Percentiles rank a stretch among this genome's conserved stretches.
phyloP scores from a whole-genome alignment of 2,888 invertebrate species.

The Harpalus rufipes region DNA sequence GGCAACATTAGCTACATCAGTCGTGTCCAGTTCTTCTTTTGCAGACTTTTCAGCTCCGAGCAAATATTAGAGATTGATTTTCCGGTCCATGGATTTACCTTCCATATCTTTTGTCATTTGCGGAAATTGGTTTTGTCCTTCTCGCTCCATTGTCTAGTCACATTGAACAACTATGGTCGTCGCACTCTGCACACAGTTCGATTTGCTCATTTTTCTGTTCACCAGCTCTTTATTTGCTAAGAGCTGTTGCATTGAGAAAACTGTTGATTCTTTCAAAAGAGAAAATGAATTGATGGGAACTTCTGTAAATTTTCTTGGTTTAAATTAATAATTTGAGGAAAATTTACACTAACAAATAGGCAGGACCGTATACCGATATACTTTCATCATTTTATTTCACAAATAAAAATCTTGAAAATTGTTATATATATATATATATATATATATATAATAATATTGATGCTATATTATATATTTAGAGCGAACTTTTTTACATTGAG shows the following conservation, averaged over 20 bases:
- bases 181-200: constrained; percentile 18
- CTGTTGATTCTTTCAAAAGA: constrained; percentile 36
- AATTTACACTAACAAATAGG: too few relatives aligned
- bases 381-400: too few relatives aligned
- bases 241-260: constrained; percentile 24
- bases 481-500: too few relatives aligned
- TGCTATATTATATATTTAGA: too few relatives aligned
- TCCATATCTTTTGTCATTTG: constrained; percentile 65
- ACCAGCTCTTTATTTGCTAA: constrained; percentile 13
- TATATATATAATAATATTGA: too few relatives aligned
- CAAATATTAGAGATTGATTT: constrained; percentile 67
- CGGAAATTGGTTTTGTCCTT: constrained; percentile 65
- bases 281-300: background rate
- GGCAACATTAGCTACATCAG: constrained; percentile 40
- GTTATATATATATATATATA: too few relatives aligned
- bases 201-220: constrained; percentile 37
- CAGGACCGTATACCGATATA: too few relatives aligned
- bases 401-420: too few relatives aligned
- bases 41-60: constrained; percentile 55
- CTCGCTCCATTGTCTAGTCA: constrained; percentile 32
- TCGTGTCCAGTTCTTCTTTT: constrained; percentile 19
- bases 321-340: too few relatives aligned
- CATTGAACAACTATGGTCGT: background rate
- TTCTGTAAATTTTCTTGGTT: background rate
- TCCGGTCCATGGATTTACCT: constrained; percentile 64